A percentile compares a stretch with the other conserved stretches of the same genome.
Evolutionary conservation across 2,113 vertebrate species (phyloP).

Genomic region (Acrocephalus kingi): DNA sequence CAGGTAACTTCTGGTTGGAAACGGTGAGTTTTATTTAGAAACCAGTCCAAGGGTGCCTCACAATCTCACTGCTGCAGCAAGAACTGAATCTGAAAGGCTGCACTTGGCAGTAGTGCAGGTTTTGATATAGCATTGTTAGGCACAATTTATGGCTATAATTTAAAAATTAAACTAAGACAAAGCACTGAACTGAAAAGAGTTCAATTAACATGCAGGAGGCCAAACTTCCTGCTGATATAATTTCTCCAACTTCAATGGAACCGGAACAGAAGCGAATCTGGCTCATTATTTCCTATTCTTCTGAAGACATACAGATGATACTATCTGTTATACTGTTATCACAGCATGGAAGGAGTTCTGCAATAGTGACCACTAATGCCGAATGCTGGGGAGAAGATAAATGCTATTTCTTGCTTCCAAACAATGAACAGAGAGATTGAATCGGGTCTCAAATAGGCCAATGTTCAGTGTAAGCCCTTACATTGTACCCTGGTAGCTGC

Average conservation of each 20-base stretch:
- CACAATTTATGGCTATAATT: slow-evolving; percentile 26
- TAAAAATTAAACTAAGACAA: slow-evolving; percentile 49
- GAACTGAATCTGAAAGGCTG: not conserved
- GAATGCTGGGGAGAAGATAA: not conserved
- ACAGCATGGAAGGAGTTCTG: slow-evolving; percentile 13
- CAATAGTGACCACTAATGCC: slow-evolving; percentile 1
- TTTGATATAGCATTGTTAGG: not conserved
- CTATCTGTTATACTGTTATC: slow-evolving; percentile 14
- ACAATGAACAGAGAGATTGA: not conserved
- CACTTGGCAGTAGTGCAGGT: not conserved
- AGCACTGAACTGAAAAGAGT: slow-evolving; percentile 27
- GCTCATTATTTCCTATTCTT: slow-evolving; percentile 51
- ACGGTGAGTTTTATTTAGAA: not conserved
- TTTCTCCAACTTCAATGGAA: slow-evolving; percentile 24
- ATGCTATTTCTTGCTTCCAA: not conserved
- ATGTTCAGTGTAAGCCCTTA: not conserved
- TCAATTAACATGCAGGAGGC: slow-evolving; percentile 45
- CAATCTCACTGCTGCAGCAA: not conserved
- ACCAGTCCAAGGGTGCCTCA: not conserved
- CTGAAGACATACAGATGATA: slow-evolving; percentile 17
- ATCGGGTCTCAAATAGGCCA: not conserved
- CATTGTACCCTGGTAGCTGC: not conserved
- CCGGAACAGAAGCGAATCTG: not conserved
- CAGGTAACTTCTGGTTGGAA: not conserved
- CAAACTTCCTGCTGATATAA: slow-evolving; percentile 45